Percentiles rank a stretch among this genome's conserved stretches.
These are phyloP conservation scores for Leptopilina clavipes DNA, from an alignment of 1,140 invertebrate genomes.

Conservation along the genomic window DNA sequence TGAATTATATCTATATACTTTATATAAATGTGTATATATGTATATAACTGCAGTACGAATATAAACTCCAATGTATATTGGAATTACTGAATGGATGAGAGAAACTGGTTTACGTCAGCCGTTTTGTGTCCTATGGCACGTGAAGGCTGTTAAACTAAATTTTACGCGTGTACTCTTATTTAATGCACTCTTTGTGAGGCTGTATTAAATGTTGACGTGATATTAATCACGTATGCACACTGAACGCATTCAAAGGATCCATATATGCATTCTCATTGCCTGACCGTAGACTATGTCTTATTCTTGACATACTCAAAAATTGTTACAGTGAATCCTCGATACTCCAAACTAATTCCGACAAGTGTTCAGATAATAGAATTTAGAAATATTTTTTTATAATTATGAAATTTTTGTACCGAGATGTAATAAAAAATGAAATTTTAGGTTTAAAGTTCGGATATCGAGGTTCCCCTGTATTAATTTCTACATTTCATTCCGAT, in stretches of 20 bases:
- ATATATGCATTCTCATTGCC: neutral
- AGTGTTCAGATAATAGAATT: too few relatives aligned
- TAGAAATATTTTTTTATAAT: too few relatives aligned
- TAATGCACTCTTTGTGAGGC: slow-evolving; percentile 20
- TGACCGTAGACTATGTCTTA: neutral
- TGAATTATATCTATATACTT: slow-evolving; percentile 33
- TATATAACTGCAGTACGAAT: neutral
- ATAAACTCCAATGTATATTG: slow-evolving; percentile 2
- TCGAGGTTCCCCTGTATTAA: too few relatives aligned
- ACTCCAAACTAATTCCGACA: too few relatives aligned
- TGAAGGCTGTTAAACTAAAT: slow-evolving; percentile 44
- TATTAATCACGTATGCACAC: slow-evolving; percentile 44
- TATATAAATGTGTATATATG: slow-evolving; percentile 24
- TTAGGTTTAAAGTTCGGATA: too few relatives aligned
- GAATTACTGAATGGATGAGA: slow-evolving; percentile 47
- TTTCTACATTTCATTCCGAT: too few relatives aligned
- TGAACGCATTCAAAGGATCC: neutral
- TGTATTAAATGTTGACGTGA: slow-evolving; percentile 35
- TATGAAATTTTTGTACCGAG: too few relatives aligned
- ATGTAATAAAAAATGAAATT: too few relatives aligned
- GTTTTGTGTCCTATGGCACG: slow-evolving; percentile 37
- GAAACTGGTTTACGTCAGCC: slow-evolving; percentile 56
- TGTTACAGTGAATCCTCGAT: too few relatives aligned
- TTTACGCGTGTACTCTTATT: slow-evolving; percentile 28
- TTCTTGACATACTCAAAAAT: slow-evolving; percentile 29